Conservation (phyloP, 2,797 vertebrate species). For the Thaleichthys pacificus region DNA sequence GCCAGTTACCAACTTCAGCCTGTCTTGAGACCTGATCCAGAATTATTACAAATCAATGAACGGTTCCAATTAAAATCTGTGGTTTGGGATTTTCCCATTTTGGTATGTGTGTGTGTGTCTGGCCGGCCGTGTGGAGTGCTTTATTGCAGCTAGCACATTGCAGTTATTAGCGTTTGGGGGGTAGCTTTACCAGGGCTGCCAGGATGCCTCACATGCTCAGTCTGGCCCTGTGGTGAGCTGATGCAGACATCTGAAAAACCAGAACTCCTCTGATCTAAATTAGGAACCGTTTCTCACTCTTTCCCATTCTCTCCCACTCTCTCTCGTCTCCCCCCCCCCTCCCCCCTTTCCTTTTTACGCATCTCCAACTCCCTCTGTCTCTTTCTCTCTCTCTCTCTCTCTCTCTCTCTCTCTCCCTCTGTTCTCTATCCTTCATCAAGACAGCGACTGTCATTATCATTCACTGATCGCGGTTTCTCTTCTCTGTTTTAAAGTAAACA, state of each 20-base stretch:
- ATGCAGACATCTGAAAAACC: conserved; percentile 80
- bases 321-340: conserved; percentile 7
- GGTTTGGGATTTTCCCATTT: conserved; percentile 40
- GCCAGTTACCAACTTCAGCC: neutral
- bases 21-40: neutral
- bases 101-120: conserved; percentile 30
- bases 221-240: conserved; percentile 74
- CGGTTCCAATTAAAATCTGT: conserved; percentile 32
- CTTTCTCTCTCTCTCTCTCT: conserved; percentile 15
- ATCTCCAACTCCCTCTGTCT: conserved; percentile 6
- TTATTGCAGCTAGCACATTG: conserved; percentile 75
- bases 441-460: conserved; percentile 1
- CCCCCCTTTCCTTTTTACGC: neutral
- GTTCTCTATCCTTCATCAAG: neutral
- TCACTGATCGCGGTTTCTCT: too few species aligned
- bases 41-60: conserved; percentile 38
- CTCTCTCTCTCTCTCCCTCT: conserved; percentile 10
- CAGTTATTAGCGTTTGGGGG: conserved; percentile 74
- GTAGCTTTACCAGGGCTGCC: conserved; percentile 69
- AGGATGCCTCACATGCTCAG: conserved; percentile 76
- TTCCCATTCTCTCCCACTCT: conserved; percentile 45
- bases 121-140: conserved; percentile 56
- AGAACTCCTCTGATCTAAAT: conserved; percentile 77
- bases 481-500: too few species aligned
- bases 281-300: conserved; percentile 65